Base-by-base conservation (phyloP, 2,113 vertebrate genomes). In the Glaucidium brasilianum region DNA sequence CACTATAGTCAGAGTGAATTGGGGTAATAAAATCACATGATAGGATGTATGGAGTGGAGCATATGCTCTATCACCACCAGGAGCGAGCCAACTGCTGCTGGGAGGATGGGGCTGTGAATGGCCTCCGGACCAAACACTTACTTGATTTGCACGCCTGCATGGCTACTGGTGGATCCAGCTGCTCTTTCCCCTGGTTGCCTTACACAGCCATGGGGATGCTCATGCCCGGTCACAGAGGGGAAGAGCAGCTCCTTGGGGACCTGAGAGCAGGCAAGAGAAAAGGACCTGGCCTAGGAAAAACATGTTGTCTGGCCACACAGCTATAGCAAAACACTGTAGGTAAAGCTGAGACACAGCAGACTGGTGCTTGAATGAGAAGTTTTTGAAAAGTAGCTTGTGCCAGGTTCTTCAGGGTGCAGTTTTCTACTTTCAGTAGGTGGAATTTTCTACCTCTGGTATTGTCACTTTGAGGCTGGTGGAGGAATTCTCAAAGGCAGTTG, bases 141-240 rank as follows among this genome's bases (percentile, higher is more conserved):
- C 93, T 93, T 8, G 0, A 96, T 97, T 95, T 96, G 90, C 94
- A 50, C 4, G 90, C 93, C 78, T 95, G 93, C 82, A 59, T 0
- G 52, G 85, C 75, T 94, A 88, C 96, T 96, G 96, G 95, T 97
- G 93, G 91, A 77, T 95, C 89, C 95, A 97, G 93, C 91, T 95
- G 95, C 91, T 95, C 47, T 81, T 95, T 92, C 71, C 72, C 49
- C 63, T 0, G 2, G 29, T 77, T 91, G 84, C 59, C 58, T 82
- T 5, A 16, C 59, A 27, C 49, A 67, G 55, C 43, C 6, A 0
- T 1, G 5, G 77, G 63, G 77, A 92, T 1, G 10, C 34, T 82
- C 8, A 0, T 83, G 88, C 64, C 85, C 35, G n/a, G 62, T 77
- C 91, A 88, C 67, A 43, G 18, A 92, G 77, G 63, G 69, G 41